Evolutionary conservation across 2,797 vertebrate species (phyloP).

Genomic region (Tenualosa thibaudeaui): DNA sequence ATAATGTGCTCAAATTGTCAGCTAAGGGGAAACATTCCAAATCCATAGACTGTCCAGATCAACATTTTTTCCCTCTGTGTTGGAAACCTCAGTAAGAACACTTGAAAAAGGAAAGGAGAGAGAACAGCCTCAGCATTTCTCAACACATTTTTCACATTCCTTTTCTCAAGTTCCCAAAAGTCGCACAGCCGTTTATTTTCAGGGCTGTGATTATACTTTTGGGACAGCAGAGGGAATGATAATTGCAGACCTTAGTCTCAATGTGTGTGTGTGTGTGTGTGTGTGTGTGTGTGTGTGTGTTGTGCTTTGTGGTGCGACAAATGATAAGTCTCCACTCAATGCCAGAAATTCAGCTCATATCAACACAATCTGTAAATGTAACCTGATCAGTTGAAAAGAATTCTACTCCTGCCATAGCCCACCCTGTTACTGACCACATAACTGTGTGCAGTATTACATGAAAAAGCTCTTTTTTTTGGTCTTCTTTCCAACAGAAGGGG

Average conservation of each 20-base stretch:
- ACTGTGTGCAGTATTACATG: background rate
- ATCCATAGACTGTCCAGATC: conserved; percentile 5
- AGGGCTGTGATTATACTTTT: conserved; percentile 21
- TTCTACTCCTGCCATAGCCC: background rate
- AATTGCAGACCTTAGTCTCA: conserved; percentile 7
- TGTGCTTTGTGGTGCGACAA: background rate
- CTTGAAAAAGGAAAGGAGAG: background rate
- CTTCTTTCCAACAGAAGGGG: background rate
- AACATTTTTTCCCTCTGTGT: background rate
- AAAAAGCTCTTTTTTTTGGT: background rate
- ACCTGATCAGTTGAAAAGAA: background rate
- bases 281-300: background rate
- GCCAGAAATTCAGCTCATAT: conserved; percentile 3
- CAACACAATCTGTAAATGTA: background rate
- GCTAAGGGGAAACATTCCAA: background rate
- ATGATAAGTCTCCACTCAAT: background rate
- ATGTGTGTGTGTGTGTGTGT: background rate
- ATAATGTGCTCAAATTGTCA: background rate
- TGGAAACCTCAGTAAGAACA: background rate
- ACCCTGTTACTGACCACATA: background rate
- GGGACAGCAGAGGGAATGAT: conserved; percentile 10
- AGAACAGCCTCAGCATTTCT: background rate
- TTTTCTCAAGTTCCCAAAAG: conserved; percentile 1
- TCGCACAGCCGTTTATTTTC: conserved; percentile 26
- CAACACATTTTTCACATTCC: conserved; percentile 30